Evolutionary conservation across 2,797 vertebrate genomes (phyloP).

Genomic region (Sebastolobus altivelis): DNA sequence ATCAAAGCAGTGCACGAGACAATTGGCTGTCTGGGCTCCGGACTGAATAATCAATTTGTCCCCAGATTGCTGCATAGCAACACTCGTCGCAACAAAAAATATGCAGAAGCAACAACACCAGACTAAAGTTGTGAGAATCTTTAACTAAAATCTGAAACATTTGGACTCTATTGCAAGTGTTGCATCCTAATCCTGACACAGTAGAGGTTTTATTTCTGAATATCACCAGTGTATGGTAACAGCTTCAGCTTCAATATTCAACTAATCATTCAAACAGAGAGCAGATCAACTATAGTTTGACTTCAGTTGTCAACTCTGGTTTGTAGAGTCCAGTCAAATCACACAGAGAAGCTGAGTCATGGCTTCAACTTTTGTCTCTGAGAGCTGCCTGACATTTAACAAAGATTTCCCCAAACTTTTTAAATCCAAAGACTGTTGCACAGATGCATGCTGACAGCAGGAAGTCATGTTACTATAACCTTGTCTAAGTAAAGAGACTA

Average conservation of each 20-base stretch:
- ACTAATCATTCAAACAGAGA: constrained; percentile 29
- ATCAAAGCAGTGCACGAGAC: constrained; percentile 69
- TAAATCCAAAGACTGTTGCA: neutral
- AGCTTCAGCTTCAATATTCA: constrained; percentile 29
- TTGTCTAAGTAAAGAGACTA: neutral
- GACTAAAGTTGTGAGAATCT: constrained; percentile 35
- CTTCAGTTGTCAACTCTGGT: constrained; percentile 19
- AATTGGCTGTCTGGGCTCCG: constrained; percentile 58
- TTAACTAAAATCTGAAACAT: constrained; percentile 15
- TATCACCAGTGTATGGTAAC: neutral
- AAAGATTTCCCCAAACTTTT: constrained; percentile 38
- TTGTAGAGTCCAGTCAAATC: constrained; percentile 4
- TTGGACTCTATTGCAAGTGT: neutral
- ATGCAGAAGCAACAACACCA: constrained; percentile 4
- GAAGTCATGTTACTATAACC: constrained; percentile 29
- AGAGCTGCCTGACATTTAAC: constrained; percentile 43
- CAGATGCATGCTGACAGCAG: constrained; percentile 31
- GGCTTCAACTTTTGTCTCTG: constrained; percentile 36
- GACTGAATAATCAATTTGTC: constrained; percentile 68
- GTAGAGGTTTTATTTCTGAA: neutral
- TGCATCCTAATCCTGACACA: neutral
- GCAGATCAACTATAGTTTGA: constrained; percentile 15
- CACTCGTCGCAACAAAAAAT: constrained; percentile 22
- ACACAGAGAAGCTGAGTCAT: constrained; percentile 35
- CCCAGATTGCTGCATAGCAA: constrained; percentile 65